phyloP scores from a whole-genome alignment of 2,888 invertebrate genomes.

The Aricia artaxerxes region DNA sequence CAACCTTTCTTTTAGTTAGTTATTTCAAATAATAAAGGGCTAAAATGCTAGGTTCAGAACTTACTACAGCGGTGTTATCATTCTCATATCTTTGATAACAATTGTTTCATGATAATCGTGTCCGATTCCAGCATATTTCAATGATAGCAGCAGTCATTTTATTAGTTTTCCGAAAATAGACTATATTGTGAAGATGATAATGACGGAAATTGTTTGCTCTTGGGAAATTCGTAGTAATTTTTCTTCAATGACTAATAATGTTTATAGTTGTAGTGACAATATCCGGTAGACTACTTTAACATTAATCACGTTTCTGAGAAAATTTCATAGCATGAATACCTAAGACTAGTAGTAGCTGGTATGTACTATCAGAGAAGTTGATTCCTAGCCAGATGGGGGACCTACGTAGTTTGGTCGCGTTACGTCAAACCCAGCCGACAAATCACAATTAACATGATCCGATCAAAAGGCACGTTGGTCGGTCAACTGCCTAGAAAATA shows the following conservation, averaged over 20 bases:
- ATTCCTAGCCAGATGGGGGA: too few relatives aligned
- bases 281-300: conserved; percentile 17
- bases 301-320: conserved; percentile 26
- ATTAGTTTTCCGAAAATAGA: not conserved
- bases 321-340: not conserved
- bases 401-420: too few relatives aligned
- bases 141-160: not conserved
- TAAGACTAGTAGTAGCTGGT: not conserved
- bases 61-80: conserved; percentile 1
- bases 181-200: not conserved
- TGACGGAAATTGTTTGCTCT: conserved; percentile 1
- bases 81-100: conserved; percentile 39
- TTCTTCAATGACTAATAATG: conserved; percentile 24
- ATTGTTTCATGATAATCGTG: conserved; percentile 39
- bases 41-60: not conserved
- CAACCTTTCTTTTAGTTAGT: not conserved
- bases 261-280: conserved; percentile 11
- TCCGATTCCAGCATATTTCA: conserved; percentile 17
- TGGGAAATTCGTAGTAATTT: not conserved
- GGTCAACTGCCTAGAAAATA: too few relatives aligned
- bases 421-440: too few relatives aligned
- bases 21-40: not conserved
- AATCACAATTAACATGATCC: too few relatives aligned
- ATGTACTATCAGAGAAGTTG: not conserved
- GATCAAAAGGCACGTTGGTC: too few relatives aligned